Evolutionary conservation across 1,140 invertebrate genomes (phyloP), one percentile per base, ranked within the genome.

Genomic region (Popillia japonica): DNA sequence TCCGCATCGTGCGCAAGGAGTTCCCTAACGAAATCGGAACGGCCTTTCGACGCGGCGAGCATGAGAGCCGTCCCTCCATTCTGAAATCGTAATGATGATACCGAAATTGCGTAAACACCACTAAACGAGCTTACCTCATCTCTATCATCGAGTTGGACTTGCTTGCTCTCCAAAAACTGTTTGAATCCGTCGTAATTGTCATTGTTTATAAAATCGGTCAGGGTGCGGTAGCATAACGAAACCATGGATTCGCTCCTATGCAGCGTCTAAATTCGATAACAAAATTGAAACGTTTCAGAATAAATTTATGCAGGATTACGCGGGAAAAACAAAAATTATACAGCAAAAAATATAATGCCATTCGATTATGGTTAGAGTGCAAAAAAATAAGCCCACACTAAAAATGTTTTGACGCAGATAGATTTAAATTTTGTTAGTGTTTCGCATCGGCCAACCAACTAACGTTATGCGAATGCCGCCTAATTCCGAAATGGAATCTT

Each of bases 41-140:
- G 93, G 40, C 96, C 96, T 83, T 92, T 92, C 80, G 93, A 90
- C 72, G 95, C 92, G 22, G 96, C 96, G 80, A 95, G 89, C 91
- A 98, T 97, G 83, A 99, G 92, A 68, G 95, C 94, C 55, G 96
- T 98, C 77, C 93, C 93, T 76, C 95, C 95, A 92, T 96, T 96
- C 95, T 98, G 85, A 75, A 77, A 79, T 10, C 8, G 48, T 68
- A n/a, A 55, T 23, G 20, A 75, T 77, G n/a, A n/a, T n/a, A n/a
- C n/a, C n/a, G n/a, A n/a, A n/a, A n/a, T n/a, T n/a, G n/a, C n/a
- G n/a, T n/a, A n/a, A n/a, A n/a, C n/a, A n/a, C n/a, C n/a, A n/a
- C n/a, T n/a, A n/a, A n/a, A n/a, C n/a, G n/a, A n/a, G 86, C 85
- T 88, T 88, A 97, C 96, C 89, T 97, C 96, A 90, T 98, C 96